Evolutionary conservation across 2,797 vertebrate species (phyloP), one percentile per base, ranked within the genome.

Genomic region (Chromis chromis): DNA sequence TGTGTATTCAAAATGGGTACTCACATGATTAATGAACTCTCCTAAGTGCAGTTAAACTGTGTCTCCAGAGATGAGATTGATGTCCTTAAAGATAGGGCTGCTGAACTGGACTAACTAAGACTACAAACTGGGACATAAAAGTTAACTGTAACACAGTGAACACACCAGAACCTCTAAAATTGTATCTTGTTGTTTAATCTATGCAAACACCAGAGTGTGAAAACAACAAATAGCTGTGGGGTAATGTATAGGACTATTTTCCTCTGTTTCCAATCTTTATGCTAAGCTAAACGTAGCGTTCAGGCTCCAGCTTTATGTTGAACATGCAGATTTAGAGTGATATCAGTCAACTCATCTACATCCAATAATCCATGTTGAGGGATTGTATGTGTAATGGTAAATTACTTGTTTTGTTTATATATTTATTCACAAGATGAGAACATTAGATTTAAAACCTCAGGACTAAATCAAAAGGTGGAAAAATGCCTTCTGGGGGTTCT

Each of bases 11-110:
- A 11, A 52, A 28, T 40, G 24, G 54, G 40, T 25, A 9, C 50
- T 66, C 55, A 49, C 8, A 4, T 39, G 57, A 54, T 24, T 49
- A 46, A 6, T 12, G 52, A 64, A 67, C 3, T 17, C 33, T 60
- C 8, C 13, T 17, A 16, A 54, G 52, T 28, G 24, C 8, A 5
- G 22, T 53, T 25, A 6, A 48, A 39, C 24, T 33, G 6, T 14
- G 40, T 58, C 12, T 56, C 22, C 25, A 54, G 52, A 17, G 21
- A 14, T 10, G 21, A 8, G n/a, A n/a, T n/a, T n/a, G n/a, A n/a
- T n/a, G 7, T 12, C 49, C 21, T 52, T 24, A 12, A 52, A 13
- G 22, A 11, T 9, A 52, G 6, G n/a, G n/a, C n/a, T n/a, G n/a
- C n/a, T n/a, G n/a, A n/a, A n/a, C n/a, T n/a, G n/a, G n/a, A n/a